Base-by-base conservation (phyloP, 1,140 invertebrate genomes). In the Papilio aristodemus region DNA sequence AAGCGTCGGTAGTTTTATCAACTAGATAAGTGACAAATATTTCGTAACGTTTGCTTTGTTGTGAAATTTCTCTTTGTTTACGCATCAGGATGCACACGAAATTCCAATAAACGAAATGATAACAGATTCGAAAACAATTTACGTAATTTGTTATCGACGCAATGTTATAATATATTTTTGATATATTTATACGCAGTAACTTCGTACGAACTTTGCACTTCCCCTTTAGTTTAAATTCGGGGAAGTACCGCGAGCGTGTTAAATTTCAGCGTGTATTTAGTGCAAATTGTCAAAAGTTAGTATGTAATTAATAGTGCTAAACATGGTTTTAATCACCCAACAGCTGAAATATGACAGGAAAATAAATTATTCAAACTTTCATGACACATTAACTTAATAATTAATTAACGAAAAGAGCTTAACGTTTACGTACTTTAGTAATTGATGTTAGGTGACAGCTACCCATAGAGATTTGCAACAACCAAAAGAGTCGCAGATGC, bases 31-130 rank as follows among this genome's bases (percentile, higher is more conserved):
- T 11, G 9, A 54, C 19, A 25, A 54, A 54, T 54, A 54, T 54
- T 54, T 54, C 46, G 46, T 54, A 54, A 54, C 19, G 46, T 54
- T n/a, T 32, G 27, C 27, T 2, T 22, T 54, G 46, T 54, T 54
- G 46, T 54, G 19, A 54, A 54, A 54, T 54, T 54, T 54, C 46
- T 22, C 46, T 22, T 54, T 54, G 19, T 54, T 54, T 54, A 54
- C 46, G 46, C 46, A 50, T 22, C 43, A 54, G 46, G 46, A 54
- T 54, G 46, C 46, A 54, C 22, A 25, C 22, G 46, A 25, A 54
- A 54, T 54, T 22, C 46, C 46, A 54, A 54, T 54, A 54, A 54
- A 54, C 13, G 4, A 10, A n/a, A 50, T 54, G 46, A 54, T 54
- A 54, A 54, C 19, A 54, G 19, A 54, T 9, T 13, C 46, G 22